phyloP scores from a whole-genome alignment of 2,113 vertebrate genomes.

The Apistogramma diplotaenia region DNA sequence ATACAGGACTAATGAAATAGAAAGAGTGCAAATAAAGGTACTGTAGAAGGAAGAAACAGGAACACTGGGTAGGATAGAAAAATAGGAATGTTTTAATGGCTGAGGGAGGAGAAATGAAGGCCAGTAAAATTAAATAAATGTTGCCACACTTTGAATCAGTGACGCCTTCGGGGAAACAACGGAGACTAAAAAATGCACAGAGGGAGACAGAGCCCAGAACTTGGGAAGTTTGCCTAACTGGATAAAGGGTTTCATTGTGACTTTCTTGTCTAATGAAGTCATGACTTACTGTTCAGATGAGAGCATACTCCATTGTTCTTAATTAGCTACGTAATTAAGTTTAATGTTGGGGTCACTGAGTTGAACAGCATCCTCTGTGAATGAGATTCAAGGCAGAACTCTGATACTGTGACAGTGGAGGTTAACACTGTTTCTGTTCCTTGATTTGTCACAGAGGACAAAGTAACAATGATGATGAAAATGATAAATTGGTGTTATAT shows the following conservation, averaged over 20 bases:
- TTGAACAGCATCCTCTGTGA: neutral
- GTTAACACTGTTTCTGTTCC: neutral
- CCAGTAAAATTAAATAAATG: conserved; percentile 16
- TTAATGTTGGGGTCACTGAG: neutral
- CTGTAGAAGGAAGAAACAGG: neutral
- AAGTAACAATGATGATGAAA: neutral
- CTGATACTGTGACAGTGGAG: neutral
- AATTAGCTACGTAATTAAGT: neutral
- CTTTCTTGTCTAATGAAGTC: neutral
- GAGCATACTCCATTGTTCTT: neutral
- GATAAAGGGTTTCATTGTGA: conserved; percentile 22
- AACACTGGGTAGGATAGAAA: neutral
- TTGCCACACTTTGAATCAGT: conserved; percentile 29
- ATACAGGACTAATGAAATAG: neutral
- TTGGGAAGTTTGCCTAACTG: conserved; percentile 17
- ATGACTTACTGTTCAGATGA: neutral
- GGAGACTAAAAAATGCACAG: conserved; percentile 6
- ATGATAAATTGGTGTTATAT: neutral
- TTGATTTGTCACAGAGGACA: neutral
- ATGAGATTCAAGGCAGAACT: neutral
- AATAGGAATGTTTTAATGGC: neutral
- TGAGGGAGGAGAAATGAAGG: neutral
- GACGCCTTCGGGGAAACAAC: conserved; percentile 48
- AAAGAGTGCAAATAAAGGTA: neutral
- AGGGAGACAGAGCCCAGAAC: neutral